A percentile compares a stretch with the other conserved stretches of the same genome.
phyloP scores from a whole-genome alignment of 2,113 vertebrate species.

The Aspidoscelis tigris region DNA sequence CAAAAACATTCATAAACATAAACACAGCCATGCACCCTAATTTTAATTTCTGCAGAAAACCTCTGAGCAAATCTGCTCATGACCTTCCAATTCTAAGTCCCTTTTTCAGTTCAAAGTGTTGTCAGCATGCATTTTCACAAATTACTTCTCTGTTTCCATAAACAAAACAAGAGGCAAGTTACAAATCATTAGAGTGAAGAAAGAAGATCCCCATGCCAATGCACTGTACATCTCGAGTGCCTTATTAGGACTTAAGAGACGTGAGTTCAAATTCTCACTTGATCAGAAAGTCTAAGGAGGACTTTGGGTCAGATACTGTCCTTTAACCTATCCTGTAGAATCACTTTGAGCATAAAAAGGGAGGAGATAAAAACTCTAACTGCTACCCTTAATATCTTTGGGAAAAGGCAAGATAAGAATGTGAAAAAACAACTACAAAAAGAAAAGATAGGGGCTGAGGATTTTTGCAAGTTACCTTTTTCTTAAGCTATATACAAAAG shows the following conservation, averaged over 20 bases:
- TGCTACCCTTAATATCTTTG: no score
- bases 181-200: not conserved
- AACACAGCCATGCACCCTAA: not conserved
- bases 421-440: no score
- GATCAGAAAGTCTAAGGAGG: no score
- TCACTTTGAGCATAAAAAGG: no score
- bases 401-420: no score
- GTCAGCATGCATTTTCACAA: not conserved
- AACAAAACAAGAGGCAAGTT: not conserved
- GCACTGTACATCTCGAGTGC: no score
- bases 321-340: no score
- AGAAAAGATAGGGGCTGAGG: not conserved
- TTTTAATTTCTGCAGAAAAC: conserved; percentile 46
- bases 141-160: not conserved
- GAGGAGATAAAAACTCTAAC: no score
- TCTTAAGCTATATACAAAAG: not conserved
- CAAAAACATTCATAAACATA: not conserved
- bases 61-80: not conserved
- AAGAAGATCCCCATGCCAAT: not conserved
- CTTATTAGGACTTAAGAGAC: no score
- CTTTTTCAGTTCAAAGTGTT: not conserved
- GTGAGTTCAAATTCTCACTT: no score
- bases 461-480: not conserved
- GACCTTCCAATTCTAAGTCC: not conserved
- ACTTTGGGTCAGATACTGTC: no score